Conservation (phyloP, 2,888 invertebrate species). For the Lampropteryx suffumata region DNA sequence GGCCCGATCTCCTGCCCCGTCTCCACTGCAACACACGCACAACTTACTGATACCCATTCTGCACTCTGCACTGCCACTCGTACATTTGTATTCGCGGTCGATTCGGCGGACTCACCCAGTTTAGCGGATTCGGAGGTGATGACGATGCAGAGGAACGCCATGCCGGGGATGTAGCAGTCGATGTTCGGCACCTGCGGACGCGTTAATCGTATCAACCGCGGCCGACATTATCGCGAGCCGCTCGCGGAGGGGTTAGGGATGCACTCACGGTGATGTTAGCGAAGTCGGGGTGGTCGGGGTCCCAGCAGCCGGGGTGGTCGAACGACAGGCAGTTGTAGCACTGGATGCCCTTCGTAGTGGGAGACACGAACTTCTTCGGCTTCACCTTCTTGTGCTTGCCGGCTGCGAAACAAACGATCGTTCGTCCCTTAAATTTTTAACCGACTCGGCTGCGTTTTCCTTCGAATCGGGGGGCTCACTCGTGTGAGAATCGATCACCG, state of each 20-base stretch:
- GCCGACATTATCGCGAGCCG: too few relatives aligned
- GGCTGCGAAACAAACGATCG: constrained; percentile 32
- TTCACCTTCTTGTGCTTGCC: constrained; percentile 72
- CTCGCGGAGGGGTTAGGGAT: too few relatives aligned
- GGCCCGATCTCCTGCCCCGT: constrained; percentile 75
- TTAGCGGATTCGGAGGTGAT: constrained; percentile 76
- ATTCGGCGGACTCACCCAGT: constrained; percentile 54
- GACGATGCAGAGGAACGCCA: constrained; percentile 73
- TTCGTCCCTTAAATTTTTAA: too few relatives aligned
- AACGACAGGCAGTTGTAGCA: constrained; percentile 78
- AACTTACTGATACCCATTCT: too few relatives aligned
- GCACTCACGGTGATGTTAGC: constrained; percentile 66
- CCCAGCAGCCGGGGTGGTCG: constrained; percentile 79
- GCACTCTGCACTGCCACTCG: too few relatives aligned
- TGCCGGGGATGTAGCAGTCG: constrained; percentile 77
- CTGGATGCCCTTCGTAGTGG: constrained; percentile 68
- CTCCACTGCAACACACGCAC: constrained; percentile 54
- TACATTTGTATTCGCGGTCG: too few relatives aligned
- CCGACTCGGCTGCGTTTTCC: too few relatives aligned
- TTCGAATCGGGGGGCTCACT: too few relatives aligned
- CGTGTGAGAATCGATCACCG: too few relatives aligned
- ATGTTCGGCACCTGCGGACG: constrained; percentile 70
- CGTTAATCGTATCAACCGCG: too few relatives aligned
- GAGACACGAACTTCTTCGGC: constrained; percentile 68
- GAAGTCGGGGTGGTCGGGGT: constrained; percentile 75